A percentile compares a stretch with the other conserved stretches of the same genome.
These are phyloP conservation scores for Sebastes goodei DNA, from an alignment of 2,797 vertebrate genomes.

Conservation along the genomic window DNA sequence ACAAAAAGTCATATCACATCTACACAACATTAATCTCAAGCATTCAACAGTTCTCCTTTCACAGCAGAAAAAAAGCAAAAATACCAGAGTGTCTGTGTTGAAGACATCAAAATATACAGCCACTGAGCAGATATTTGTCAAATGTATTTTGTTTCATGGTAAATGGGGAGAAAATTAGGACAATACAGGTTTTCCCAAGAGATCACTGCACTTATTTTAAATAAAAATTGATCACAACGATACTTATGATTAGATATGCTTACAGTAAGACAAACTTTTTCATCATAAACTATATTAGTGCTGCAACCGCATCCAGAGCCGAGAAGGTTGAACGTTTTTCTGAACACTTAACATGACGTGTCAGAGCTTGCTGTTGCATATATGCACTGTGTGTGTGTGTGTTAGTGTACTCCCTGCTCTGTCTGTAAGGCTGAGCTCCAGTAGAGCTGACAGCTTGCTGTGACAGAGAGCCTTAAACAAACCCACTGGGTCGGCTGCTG, in stretches of 20 bases:
- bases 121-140: no score
- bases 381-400: not conserved
- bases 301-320: not conserved
- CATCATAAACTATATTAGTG: not conserved
- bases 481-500: constrained; percentile 63
- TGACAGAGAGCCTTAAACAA: constrained; percentile 79
- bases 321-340: not conserved
- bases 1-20: not conserved
- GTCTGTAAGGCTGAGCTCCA: constrained; percentile 58
- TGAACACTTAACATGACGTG: not conserved
- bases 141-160: not conserved
- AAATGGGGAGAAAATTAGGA: not conserved
- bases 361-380: not conserved
- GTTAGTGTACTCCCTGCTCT: constrained; percentile 12
- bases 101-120: no score
- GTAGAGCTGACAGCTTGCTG: constrained; percentile 76
- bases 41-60: not conserved
- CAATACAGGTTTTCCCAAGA: not conserved
- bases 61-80: not conserved
- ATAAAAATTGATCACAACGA: not conserved
- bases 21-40: not conserved
- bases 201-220: not conserved
- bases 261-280: not conserved
- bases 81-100: no score
- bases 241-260: not conserved